Evolutionary conservation across 2,113 vertebrate species (phyloP).

Genomic region (Trematocara unimaculatum): DNA sequence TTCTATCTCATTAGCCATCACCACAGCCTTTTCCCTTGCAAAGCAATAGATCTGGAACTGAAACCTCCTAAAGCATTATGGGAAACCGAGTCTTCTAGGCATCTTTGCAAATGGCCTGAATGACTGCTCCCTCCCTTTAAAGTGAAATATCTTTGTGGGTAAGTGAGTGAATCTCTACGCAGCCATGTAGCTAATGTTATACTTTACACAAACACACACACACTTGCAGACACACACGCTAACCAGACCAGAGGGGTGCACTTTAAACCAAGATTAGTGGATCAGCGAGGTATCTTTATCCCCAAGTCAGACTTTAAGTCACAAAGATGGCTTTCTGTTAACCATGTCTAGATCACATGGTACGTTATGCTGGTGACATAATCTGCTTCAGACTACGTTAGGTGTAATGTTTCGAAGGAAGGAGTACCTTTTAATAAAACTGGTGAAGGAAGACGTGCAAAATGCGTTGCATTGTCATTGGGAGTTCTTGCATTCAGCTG

Average conservation of each 20-base stretch:
- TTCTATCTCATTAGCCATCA: neutral
- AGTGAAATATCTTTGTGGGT: conserved; percentile 15
- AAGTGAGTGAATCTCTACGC: conserved; percentile 11
- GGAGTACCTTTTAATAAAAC: neutral
- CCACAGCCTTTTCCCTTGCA: conserved; percentile 33
- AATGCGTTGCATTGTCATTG: accelerated
- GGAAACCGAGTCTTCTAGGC: conserved; percentile 8
- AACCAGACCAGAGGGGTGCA: neutral
- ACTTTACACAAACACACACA: neutral
- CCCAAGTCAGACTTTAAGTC: neutral
- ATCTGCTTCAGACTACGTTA: neutral
- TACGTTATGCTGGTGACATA: neutral
- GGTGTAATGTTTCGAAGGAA: neutral
- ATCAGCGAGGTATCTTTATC: neutral
- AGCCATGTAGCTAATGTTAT: conserved; percentile 41
- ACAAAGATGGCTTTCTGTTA: neutral
- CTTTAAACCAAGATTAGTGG: neutral
- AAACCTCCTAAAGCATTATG: conserved; percentile 40
- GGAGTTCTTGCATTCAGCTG: neutral
- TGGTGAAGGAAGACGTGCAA: neutral
- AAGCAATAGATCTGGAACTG: conserved; percentile 62
- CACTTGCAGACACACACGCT: neutral
- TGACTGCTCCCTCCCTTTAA: conserved; percentile 56
- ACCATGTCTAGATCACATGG: neutral
- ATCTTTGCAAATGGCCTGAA: neutral